Evolutionary conservation across 2,797 vertebrate genomes (phyloP).

Genomic region (Scleropages formosus): DNA sequence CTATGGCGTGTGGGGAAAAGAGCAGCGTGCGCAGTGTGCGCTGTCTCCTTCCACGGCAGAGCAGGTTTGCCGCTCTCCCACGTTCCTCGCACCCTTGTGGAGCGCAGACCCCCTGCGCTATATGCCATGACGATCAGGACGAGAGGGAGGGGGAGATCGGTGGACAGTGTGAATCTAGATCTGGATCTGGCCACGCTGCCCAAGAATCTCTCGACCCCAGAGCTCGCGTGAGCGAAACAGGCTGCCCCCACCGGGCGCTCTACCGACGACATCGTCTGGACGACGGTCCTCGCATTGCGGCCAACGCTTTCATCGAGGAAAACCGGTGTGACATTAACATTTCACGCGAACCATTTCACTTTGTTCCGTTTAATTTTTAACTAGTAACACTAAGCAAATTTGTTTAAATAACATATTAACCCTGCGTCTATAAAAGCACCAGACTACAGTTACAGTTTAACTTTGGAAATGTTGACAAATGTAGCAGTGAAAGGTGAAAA

Average conservation of each 20-base stretch:
- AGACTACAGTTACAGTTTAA: neutral
- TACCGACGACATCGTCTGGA: constrained; percentile 16
- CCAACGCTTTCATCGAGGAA: neutral
- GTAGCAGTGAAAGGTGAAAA: no score
- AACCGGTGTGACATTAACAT: neutral
- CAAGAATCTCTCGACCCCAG: constrained; percentile 66
- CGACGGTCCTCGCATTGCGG: constrained; percentile 6
- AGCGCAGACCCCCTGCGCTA: no score
- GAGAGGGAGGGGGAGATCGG: constrained; percentile 74
- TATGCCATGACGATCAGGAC: no score
- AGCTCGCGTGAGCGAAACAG: constrained; percentile 46
- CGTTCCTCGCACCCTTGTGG: constrained; percentile 55
- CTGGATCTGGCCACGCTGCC: constrained; percentile 68
- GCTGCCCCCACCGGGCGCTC: constrained; percentile 56
- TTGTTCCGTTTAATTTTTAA: constrained; percentile 2
- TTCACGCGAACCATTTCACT: constrained; percentile 16
- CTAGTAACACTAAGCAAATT: neutral
- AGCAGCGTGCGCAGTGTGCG: no score
- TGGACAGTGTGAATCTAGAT: constrained; percentile 54
- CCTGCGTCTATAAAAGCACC: neutral
- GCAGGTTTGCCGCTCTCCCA: neutral
- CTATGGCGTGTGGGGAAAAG: no score
- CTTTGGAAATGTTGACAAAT: neutral
- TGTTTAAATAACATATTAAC: neutral
- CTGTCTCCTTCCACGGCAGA: no score